Conservation (phyloP, 2,113 vertebrate species). For the Lathamus discolor region DNA sequence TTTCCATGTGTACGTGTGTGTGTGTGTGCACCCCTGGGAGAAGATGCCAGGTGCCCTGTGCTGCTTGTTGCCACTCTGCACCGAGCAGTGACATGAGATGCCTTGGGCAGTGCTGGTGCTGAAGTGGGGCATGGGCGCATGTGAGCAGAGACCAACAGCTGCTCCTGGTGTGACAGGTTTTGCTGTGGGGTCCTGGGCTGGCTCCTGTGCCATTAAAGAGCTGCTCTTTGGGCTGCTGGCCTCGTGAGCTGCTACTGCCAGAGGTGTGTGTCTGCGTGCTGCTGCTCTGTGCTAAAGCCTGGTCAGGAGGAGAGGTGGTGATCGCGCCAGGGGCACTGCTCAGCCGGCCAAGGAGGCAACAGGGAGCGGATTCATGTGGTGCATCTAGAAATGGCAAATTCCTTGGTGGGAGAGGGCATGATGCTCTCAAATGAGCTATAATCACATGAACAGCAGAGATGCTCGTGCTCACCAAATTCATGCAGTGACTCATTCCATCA, state of each 20-base stretch:
- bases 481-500: not conserved
- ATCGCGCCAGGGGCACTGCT: rapidly evolving
- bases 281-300: not conserved
- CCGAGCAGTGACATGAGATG: rapidly evolving
- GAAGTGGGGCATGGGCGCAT: rapidly evolving
- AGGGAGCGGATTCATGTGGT: not conserved
- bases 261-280: not conserved
- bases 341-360: rapidly evolving
- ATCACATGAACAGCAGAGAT: not conserved
- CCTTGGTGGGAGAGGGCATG: not conserved
- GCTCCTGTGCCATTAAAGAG: rapidly evolving
- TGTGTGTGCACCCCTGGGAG: not conserved
- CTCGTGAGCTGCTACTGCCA: not conserved
- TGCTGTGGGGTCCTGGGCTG: not conserved
- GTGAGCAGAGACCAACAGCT: not conserved
- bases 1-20: not conserved
- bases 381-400: not conserved
- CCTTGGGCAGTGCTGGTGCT: not conserved
- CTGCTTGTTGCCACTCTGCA: not conserved
- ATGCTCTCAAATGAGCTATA: not conserved
- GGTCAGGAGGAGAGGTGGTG: not conserved
- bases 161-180: not conserved
- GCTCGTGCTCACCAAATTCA: not conserved
- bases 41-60: not conserved
- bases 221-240: not conserved